Evolutionary conservation across 2,888 invertebrate genomes (phyloP).

Genomic region (Keiferia lycopersicella): DNA sequence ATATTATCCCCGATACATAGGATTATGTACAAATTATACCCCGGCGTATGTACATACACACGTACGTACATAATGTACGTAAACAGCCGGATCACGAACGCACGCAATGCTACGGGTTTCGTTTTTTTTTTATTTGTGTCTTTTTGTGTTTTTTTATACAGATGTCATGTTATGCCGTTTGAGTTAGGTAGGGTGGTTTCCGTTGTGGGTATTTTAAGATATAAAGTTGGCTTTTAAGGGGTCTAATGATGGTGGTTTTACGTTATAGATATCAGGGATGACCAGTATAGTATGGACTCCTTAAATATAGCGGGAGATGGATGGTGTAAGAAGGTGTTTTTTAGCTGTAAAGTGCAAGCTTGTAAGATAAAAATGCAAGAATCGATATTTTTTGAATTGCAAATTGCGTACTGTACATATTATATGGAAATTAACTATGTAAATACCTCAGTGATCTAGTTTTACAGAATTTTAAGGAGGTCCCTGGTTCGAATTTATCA

Average conservation of each 20-base stretch:
- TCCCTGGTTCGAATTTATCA: too few relatives aligned
- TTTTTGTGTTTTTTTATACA: conserved; percentile 2
- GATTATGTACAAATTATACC: conserved; percentile 72
- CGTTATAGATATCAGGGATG: too few relatives aligned
- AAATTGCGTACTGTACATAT: too few relatives aligned
- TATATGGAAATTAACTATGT: too few relatives aligned
- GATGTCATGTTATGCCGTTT: conserved; percentile 25
- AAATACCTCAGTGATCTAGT: too few relatives aligned
- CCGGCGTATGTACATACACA: conserved; percentile 41
- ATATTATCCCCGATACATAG: conserved; percentile 67
- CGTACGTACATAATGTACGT: conserved; percentile 37
- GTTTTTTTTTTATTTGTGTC: conserved; percentile 33
- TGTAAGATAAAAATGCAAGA: too few relatives aligned
- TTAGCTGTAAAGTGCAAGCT: background rate
- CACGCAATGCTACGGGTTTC: conserved; percentile 56
- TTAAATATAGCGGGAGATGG: too few relatives aligned
- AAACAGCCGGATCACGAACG: conserved; percentile 37
- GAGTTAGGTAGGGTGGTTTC: conserved; percentile 27
- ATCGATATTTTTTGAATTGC: background rate
- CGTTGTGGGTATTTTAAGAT: background rate
- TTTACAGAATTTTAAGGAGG: too few relatives aligned
- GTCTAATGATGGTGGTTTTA: too few relatives aligned
- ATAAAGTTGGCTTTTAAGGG: too few relatives aligned
- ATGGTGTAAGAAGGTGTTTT: background rate
- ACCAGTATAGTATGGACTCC: too few relatives aligned